Percentiles rank a stretch among this genome's conserved stretches.
These are phyloP conservation scores for Drosophila sp. DNA, from an alignment of 1,140 invertebrate genomes.

Conservation along the genomic window DNA sequence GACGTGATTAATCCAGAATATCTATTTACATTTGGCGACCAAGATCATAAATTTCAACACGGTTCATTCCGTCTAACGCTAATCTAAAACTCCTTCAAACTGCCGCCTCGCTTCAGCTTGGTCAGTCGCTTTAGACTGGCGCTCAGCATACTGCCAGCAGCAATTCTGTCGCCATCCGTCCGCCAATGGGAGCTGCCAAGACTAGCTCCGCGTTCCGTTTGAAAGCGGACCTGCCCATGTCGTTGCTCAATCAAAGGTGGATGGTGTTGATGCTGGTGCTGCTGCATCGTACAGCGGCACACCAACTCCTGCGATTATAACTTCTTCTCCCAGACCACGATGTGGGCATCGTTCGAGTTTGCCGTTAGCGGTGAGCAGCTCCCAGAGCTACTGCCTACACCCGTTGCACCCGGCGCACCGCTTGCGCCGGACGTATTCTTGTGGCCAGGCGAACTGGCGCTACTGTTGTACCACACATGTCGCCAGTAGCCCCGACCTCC, in stretches of 20 bases:
- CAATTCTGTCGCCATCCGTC: not conserved
- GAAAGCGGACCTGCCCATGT: constrained; percentile 71
- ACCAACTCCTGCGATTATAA: constrained; percentile 87
- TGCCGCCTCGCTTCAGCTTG: constrained; percentile 78
- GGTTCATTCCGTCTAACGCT: too few species aligned
- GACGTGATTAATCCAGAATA: not conserved
- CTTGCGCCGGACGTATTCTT: constrained; percentile 72
- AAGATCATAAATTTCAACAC: too few species aligned
- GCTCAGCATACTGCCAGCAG: constrained; percentile 41
- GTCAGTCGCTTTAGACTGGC: constrained; percentile 72
- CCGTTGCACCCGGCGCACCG: constrained; percentile 26
- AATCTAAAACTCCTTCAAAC: constrained; percentile 74
- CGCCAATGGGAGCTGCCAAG: constrained; percentile 14
- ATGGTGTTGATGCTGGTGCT: constrained; percentile 59
- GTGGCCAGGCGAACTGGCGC: constrained; percentile 62
- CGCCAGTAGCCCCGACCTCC: constrained; percentile 95
- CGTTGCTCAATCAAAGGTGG: constrained; percentile 60
- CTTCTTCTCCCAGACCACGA: constrained; percentile 96
- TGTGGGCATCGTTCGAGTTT: constrained; percentile 92
- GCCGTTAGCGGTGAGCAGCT: constrained; percentile 85
- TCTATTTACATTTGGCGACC: constrained; percentile 2
- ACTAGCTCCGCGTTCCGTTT: constrained; percentile 46
- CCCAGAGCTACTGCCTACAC: constrained; percentile 34
- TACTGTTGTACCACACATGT: constrained; percentile 87
- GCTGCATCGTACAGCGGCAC: constrained; percentile 76